Evolutionary conservation across 2,888 invertebrate species (phyloP).

Genomic region (Chaetogeoica ovagalla): DNA sequence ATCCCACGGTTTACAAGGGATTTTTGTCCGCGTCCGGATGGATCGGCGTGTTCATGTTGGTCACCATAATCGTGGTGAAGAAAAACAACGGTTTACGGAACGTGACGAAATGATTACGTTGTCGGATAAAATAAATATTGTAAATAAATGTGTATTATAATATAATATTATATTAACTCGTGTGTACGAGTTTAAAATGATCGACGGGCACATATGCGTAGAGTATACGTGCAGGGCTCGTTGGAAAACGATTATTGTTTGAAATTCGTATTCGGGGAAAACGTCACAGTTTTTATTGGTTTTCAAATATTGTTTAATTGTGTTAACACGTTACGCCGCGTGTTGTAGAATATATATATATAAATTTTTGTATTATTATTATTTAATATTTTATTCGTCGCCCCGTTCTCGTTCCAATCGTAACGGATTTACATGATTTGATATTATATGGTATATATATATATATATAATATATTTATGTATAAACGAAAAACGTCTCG

Average conservation of each 20-base stretch:
- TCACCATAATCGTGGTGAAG: conserved; percentile 65
- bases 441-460: no score
- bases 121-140: conserved; percentile 5
- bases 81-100: conserved; percentile 55
- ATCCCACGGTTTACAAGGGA: conserved; percentile 74
- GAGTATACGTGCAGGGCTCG: neutral
- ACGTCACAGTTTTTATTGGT: neutral
- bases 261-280: neutral
- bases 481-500: no score
- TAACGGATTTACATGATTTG: no score
- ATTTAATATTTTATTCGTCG: no score
- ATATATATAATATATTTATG: no score
- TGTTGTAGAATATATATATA: neutral
- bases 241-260: neutral
- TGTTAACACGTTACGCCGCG: neutral
- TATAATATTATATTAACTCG: conserved; percentile 6
- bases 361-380: no score
- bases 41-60: conserved; percentile 65
- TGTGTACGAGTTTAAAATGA: conserved; percentile 3
- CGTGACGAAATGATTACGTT: conserved; percentile 21
- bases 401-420: no score
- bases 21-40: conserved; percentile 70
- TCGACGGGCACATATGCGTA: neutral
- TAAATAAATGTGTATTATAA: conserved; percentile 28
- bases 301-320: conserved; percentile 16